phyloP scores from a whole-genome alignment of 1,140 invertebrate genomes.

The Dendroctonus ponderosae region DNA sequence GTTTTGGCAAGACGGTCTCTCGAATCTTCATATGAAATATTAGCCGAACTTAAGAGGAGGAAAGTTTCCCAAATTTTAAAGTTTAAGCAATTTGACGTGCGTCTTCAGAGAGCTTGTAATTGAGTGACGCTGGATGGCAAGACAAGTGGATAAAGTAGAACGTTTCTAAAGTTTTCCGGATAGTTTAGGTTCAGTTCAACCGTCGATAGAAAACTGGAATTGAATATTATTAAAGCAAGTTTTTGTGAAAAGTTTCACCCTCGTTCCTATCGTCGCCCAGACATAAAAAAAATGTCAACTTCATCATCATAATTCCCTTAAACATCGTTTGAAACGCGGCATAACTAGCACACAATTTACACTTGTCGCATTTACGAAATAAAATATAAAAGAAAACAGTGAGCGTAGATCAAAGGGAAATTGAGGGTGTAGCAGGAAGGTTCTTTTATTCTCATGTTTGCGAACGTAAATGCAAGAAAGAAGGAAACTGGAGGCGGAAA shows the following conservation, averaged over 20 bases:
- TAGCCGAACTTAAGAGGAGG: neutral
- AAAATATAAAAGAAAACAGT: too few species aligned
- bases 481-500: too few species aligned
- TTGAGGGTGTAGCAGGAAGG: too few species aligned
- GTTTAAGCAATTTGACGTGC: neutral
- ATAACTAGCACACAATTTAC: too few species aligned
- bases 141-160: neutral
- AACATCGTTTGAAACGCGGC: too few species aligned
- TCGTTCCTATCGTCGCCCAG: too few species aligned
- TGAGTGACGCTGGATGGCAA: neutral
- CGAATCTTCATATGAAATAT: neutral
- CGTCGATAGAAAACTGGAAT: neutral
- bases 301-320: too few species aligned
- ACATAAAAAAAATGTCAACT: too few species aligned
- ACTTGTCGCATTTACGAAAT: too few species aligned
- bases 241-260: neutral
- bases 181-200: neutral
- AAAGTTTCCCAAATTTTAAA: neutral
- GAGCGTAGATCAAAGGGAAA: too few species aligned
- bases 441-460: too few species aligned
- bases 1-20: neutral
- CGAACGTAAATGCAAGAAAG: too few species aligned
- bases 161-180: neutral
- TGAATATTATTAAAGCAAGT: neutral
- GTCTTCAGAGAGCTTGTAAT: neutral